Conservation (phyloP, 2,113 vertebrate genomes). For the Urocitellus parryii region DNA sequence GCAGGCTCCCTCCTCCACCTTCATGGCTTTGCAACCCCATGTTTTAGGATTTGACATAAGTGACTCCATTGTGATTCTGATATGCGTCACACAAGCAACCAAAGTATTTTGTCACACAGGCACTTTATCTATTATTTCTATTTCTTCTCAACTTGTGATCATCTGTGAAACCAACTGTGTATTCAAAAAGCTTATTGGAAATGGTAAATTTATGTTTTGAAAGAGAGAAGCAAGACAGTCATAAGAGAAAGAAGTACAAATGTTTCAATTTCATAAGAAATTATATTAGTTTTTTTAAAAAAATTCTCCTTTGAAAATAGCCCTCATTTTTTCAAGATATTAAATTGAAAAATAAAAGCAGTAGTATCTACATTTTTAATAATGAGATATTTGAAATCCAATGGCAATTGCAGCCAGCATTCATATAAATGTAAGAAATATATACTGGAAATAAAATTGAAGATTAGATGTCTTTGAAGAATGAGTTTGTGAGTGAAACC, state of each 20-base stretch:
- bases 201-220: constrained; percentile 82
- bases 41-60: not conserved
- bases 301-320: constrained; percentile 45
- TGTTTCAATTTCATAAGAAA: constrained; percentile 43
- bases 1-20: too few species aligned
- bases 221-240: constrained; percentile 66
- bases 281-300: not conserved
- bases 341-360: constrained; percentile 56
- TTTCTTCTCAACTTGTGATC: constrained; percentile 85
- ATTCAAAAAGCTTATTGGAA: constrained; percentile 83
- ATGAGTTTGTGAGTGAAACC: not conserved
- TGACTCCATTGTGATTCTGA: not conserved
- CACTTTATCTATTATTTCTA: constrained; percentile 84
- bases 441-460: not conserved
- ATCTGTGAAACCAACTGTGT: constrained; percentile 90
- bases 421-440: not conserved
- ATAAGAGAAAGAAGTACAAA: constrained; percentile 65
- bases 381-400: not conserved
- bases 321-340: not conserved
- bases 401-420: not conserved
- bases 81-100: constrained; percentile 55
- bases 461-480: not conserved
- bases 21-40: not conserved
- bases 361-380: not conserved
- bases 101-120: constrained; percentile 77